Percentiles rank a stretch among this genome's conserved stretches.
Evolutionary conservation across 1,140 invertebrate species (phyloP).

Genomic region (Drosophila auraria): DNA sequence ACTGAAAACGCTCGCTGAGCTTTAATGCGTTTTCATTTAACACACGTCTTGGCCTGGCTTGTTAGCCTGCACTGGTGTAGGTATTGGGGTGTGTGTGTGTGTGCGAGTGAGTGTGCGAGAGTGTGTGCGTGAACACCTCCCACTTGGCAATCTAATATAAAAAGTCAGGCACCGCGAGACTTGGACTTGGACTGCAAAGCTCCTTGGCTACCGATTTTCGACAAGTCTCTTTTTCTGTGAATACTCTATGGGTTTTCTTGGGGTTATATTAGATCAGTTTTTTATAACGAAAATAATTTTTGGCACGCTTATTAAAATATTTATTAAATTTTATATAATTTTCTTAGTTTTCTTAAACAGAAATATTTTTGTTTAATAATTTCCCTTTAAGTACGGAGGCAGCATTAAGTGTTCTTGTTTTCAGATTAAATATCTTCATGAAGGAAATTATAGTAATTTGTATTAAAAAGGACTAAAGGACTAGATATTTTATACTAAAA

Average conservation of each 20-base stretch:
- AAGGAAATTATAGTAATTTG: no score
- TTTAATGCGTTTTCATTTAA: slow-evolving; percentile 84
- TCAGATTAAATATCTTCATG: no score
- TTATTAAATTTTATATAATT: neutral
- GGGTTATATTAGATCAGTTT: neutral
- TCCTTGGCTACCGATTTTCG: slow-evolving; percentile 46
- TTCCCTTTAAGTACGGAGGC: no score
- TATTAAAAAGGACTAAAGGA: no score
- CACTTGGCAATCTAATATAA: slow-evolving; percentile 82
- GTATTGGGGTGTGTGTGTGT: slow-evolving; percentile 12
- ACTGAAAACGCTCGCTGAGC: slow-evolving; percentile 70
- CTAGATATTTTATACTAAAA: no score
- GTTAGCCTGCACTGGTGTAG: slow-evolving; percentile 44
- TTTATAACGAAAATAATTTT: no score
- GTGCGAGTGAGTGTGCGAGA: slow-evolving; percentile 29
- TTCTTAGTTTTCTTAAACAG: neutral
- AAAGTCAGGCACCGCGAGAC: slow-evolving; percentile 36
- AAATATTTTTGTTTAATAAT: no score
- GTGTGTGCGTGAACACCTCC: slow-evolving; percentile 76
- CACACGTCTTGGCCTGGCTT: slow-evolving; percentile 65
- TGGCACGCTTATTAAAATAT: neutral
- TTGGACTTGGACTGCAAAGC: slow-evolving; percentile 28
- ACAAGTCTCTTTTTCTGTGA: neutral
- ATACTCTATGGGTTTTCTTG: slow-evolving; percentile 9
- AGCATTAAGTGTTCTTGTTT: no score